Percentiles rank a stretch among this genome's conserved stretches.
Evolutionary conservation across 1,140 invertebrate genomes (phyloP).

Genomic region (Holotrichia oblita): DNA sequence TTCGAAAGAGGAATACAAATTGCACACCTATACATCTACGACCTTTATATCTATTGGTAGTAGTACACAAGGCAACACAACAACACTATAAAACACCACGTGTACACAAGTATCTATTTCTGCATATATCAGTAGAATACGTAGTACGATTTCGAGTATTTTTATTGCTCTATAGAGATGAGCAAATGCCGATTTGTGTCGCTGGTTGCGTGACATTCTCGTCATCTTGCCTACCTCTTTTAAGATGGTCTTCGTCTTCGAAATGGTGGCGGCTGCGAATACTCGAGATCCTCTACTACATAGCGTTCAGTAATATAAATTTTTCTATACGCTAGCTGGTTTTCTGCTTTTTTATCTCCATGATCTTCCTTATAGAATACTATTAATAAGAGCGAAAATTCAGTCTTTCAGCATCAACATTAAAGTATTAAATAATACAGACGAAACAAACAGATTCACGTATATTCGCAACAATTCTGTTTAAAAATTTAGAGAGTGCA

Average conservation of each 20-base stretch:
- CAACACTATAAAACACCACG: constrained; percentile 30
- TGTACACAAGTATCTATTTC: constrained; percentile 42
- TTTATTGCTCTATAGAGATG: constrained; percentile 37
- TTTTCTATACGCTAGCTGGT: background rate
- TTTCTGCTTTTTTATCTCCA: background rate
- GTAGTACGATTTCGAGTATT: constrained; percentile 35
- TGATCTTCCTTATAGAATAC: too few relatives aligned
- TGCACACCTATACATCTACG: too few relatives aligned
- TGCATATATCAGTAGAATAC: constrained; percentile 43
- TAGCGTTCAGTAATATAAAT: background rate
- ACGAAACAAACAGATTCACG: too few relatives aligned
- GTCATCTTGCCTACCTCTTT: background rate
- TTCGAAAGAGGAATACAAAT: too few relatives aligned
- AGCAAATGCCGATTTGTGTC: constrained; percentile 39
- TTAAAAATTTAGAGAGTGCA: too few relatives aligned
- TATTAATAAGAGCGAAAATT: too few relatives aligned
- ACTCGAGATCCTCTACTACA: background rate
- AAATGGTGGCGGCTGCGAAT: background rate
- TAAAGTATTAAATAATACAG: too few relatives aligned
- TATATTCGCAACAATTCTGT: too few relatives aligned
- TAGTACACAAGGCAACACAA: background rate
- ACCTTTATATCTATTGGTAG: too few relatives aligned
- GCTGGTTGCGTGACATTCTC: background rate
- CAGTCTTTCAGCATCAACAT: too few relatives aligned
- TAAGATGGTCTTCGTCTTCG: background rate